Evolutionary conservation across 2,113 vertebrate genomes (phyloP), one percentile per base, ranked within the genome.

Genomic region (Pluvianellus socialis): DNA sequence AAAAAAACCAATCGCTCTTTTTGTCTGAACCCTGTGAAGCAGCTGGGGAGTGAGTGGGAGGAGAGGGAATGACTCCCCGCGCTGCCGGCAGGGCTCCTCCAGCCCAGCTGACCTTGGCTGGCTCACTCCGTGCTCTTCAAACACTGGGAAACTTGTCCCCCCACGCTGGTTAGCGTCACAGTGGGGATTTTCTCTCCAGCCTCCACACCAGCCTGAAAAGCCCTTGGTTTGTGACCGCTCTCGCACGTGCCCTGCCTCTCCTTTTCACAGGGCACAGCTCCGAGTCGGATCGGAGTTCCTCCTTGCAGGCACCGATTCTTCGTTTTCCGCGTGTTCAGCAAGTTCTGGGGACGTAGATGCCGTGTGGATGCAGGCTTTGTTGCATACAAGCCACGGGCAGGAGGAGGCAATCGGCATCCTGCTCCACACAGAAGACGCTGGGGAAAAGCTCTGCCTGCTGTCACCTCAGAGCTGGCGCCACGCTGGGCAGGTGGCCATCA

Each of bases 11-110:
- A 96, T 91, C 28, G 0, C n/a, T 6, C 59, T 81, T 91, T 94
- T 32, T 91, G 88, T 94, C 61, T 6, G 47, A 80, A 23, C 50
- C 59, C 44, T 18, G 65, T 70, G 13, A 33, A 58, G 83, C 90
- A 72, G 92, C 90, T 93, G 85, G 50, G 50, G 79, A 53, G 63
- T 2, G 80, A 92, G 92, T 86, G 84, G 95, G 92, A 96, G 87
- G 93, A 21, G 5, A 33, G 66, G 82, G 80, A 94, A 86, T 13
- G 72, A 30, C 33, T 80, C 89, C 71, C 58, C 9, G 27, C 0
- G 8, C 52, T 4, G 1, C 14, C 93, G 17, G 74, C 89, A 50
- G 82, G 56, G 73, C 24, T 74, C 12, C 79, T 86, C 33, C 79
- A 55, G 79, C 91, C 87, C 53, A 2, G 68, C 81, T 70, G 85